Evolutionary conservation across 2,797 vertebrate species (phyloP).

Genomic region (Tiaroga cobitis): DNA sequence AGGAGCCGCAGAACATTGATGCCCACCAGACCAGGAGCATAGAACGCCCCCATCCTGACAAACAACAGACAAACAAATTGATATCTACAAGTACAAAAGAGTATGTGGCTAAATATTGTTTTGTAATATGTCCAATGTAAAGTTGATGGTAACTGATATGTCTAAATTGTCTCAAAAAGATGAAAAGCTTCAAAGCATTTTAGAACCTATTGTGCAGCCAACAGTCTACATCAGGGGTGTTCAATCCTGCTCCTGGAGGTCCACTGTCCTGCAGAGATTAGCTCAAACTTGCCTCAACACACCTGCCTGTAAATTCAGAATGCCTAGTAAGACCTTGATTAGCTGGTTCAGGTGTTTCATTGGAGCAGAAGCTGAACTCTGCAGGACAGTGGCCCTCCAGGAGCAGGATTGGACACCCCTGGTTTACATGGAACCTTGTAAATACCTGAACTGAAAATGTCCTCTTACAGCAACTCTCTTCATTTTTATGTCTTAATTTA

Average conservation of each 20-base stretch:
- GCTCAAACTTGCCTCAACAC: not conserved
- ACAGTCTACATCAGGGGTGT: not conserved
- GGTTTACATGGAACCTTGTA: not conserved
- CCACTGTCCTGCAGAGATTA: not conserved
- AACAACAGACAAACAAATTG: slow-evolving; percentile 4
- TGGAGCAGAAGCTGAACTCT: not conserved
- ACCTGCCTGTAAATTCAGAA: not conserved
- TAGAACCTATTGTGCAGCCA: not conserved
- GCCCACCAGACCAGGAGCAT: slow-evolving; percentile 93
- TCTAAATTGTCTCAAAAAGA: not conserved
- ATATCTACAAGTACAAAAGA: not conserved
- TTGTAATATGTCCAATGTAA: not conserved
- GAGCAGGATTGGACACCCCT: not conserved
- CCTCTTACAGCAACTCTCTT: not conserved
- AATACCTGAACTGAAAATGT: not conserved
- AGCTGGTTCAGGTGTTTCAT: not conserved
- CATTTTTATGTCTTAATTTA: not conserved
- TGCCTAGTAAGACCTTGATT: not conserved
- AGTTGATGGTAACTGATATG: not conserved
- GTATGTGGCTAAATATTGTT: not conserved
- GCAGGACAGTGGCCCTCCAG: not conserved
- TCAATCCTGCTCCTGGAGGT: not conserved
- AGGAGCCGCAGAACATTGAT: slow-evolving; percentile 95
- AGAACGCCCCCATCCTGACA: slow-evolving; percentile 97
- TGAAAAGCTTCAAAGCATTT: not conserved